These are phyloP conservation scores for Mastigias papua DNA, from an alignment of 30 jellyfish, hydroid and myxozoan genomes.

Conservation along the genomic window DNA sequence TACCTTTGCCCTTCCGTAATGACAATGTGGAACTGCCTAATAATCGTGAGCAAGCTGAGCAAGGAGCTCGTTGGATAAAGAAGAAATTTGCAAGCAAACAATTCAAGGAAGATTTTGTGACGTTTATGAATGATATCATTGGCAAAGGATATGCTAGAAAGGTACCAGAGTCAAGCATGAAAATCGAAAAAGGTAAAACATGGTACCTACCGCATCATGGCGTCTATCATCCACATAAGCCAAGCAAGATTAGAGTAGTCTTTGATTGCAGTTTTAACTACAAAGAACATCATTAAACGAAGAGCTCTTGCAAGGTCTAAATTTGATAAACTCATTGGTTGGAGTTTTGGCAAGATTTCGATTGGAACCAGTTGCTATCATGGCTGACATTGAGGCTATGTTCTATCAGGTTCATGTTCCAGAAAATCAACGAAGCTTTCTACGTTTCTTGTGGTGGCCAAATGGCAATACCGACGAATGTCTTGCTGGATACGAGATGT, in stretches of 20 bases:
- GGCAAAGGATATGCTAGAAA: slow-evolving; percentile 48
- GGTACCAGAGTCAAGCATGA: slow-evolving; percentile 30
- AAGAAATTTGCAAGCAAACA: slow-evolving; percentile 10
- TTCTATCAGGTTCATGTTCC: slow-evolving; percentile 38
- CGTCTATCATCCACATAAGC: slow-evolving; percentile 24
- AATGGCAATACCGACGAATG: slow-evolving; percentile 40
- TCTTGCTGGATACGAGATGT: slow-evolving; percentile 46
- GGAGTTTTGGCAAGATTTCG: slow-evolving; percentile 57
- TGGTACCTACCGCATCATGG: slow-evolving; percentile 46
- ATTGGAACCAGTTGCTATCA: not conserved
- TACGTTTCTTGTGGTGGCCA: slow-evolving; percentile 67
- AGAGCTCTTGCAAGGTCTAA: not conserved
- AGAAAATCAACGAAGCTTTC: slow-evolving; percentile 29
- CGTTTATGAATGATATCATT: slow-evolving; percentile 50
- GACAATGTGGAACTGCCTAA: slow-evolving; percentile 35
- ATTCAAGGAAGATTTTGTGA: slow-evolving; percentile 6
- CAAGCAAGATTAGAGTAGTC: slow-evolving; percentile 61
- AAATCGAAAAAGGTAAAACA: slow-evolving; percentile 12
- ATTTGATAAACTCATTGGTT: slow-evolving; percentile 18
- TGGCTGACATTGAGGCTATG: not conserved
- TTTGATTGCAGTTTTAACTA: slow-evolving; percentile 53
- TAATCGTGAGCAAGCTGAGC: slow-evolving; percentile 37
- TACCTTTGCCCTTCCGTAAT: not conserved
- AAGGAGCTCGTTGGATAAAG: slow-evolving; percentile 38
- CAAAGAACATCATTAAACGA: slow-evolving; percentile 13